Conservation (phyloP, 2,113 vertebrate genomes). For the Nicator chloris region DNA sequence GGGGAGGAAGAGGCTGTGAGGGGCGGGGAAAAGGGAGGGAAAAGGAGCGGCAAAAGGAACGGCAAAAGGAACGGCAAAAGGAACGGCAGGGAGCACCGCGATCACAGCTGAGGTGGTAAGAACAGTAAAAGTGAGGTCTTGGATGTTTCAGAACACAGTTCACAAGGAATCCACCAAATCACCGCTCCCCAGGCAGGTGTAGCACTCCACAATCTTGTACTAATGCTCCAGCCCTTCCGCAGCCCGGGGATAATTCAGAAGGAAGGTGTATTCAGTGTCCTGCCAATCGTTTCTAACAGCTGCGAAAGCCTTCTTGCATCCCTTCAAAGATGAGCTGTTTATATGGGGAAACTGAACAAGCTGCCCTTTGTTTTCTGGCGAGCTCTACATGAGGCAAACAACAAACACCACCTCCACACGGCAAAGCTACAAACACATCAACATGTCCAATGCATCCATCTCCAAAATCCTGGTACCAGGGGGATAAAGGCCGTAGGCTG, state of each 20-base stretch:
- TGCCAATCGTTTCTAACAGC: background rate
- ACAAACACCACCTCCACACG: background rate
- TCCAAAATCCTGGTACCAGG: background rate
- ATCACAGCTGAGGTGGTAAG: rapidly evolving
- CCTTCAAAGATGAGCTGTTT: background rate
- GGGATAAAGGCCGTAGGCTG: background rate
- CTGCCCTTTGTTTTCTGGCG: background rate
- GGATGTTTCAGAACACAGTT: too few relatives aligned
- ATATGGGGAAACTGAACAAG: background rate
- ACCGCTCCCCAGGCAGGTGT: background rate
- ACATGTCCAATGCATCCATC: background rate
- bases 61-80: too few relatives aligned
- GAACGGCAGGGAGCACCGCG: rapidly evolving
- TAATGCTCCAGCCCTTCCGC: too few relatives aligned
- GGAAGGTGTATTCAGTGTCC: background rate
- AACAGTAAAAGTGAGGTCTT: rapidly evolving
- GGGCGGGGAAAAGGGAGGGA: background rate
- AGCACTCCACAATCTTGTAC: rapidly evolving
- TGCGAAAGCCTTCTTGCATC: background rate
- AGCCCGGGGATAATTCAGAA: background rate
- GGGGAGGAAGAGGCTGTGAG: too few relatives aligned
- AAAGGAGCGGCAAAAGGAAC: background rate
- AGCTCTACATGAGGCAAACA: background rate
- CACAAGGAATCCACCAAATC: background rate
- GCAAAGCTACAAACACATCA: background rate